Evolutionary conservation across 2,888 invertebrate species (phyloP).

Genomic region (Calameuta idolon): DNA sequence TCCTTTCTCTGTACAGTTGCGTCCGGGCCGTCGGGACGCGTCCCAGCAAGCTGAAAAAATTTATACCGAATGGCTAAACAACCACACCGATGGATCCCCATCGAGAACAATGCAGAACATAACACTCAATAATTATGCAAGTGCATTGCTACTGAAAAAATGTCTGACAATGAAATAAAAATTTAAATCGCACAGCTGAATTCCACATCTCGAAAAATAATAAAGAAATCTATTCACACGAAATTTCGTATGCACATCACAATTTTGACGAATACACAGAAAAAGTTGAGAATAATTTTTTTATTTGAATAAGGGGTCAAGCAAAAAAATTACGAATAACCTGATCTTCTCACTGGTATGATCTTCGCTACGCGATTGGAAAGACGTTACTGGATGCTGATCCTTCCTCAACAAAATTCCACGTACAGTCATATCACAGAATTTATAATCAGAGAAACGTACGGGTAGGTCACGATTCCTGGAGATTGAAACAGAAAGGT

Average conservation of each 20-base stretch:
- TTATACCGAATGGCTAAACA: not conserved
- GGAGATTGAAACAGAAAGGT: conserved; percentile 25
- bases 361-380: not conserved
- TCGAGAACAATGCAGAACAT: not conserved
- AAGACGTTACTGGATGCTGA: not conserved
- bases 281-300: not conserved
- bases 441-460: not conserved
- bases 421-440: not conserved
- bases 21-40: not conserved
- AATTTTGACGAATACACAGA: not conserved
- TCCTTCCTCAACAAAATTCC: not conserved
- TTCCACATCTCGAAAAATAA: not conserved
- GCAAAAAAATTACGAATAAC: not conserved
- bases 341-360: not conserved
- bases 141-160: not conserved
- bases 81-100: not conserved
- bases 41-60: not conserved
- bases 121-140: not conserved
- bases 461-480: conserved; percentile 15
- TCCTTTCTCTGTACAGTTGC: not conserved
- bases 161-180: not conserved
- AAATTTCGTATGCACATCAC: not conserved
- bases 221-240: not conserved
- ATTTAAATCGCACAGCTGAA: not conserved
- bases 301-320: not conserved